These are phyloP conservation scores for Malacoctenus gilli DNA, from an alignment of 2,797 vertebrate species.

Conservation along the genomic window DNA sequence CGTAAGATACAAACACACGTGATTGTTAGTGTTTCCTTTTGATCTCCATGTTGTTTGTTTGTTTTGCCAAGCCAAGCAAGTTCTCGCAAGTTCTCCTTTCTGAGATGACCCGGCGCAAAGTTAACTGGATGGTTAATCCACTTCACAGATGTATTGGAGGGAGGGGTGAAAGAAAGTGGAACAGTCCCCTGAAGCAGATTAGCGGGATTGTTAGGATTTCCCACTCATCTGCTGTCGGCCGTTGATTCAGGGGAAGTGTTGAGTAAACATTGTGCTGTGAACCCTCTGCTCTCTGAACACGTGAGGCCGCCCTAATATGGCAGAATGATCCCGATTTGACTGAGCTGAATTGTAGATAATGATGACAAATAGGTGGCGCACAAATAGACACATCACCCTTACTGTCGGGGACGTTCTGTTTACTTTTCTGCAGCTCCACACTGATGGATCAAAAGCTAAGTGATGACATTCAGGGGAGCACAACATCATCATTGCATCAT, in stretches of 20 bases:
- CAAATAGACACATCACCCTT: neutral
- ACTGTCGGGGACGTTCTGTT: slow-evolving; percentile 10
- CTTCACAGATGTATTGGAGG: no score
- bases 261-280: neutral
- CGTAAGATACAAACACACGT: no score
- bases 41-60: no score
- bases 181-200: no score
- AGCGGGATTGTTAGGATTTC: no score
- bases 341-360: slow-evolving; percentile 1
- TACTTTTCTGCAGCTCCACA: neutral
- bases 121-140: no score
- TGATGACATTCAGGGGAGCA: neutral
- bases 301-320: neutral
- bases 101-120: no score
- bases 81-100: no score
- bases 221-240: neutral
- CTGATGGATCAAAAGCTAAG: neutral
- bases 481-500: neutral
- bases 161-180: no score
- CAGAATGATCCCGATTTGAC: neutral
- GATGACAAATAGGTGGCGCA: neutral
- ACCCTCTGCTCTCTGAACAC: neutral
- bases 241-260: no score
- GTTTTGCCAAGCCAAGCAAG: no score
- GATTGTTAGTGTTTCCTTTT: no score